Evolutionary conservation across 2,888 invertebrate species (phyloP), one percentile per base, ranked within the genome.

Genomic region (Leptura quadrifasciata): DNA sequence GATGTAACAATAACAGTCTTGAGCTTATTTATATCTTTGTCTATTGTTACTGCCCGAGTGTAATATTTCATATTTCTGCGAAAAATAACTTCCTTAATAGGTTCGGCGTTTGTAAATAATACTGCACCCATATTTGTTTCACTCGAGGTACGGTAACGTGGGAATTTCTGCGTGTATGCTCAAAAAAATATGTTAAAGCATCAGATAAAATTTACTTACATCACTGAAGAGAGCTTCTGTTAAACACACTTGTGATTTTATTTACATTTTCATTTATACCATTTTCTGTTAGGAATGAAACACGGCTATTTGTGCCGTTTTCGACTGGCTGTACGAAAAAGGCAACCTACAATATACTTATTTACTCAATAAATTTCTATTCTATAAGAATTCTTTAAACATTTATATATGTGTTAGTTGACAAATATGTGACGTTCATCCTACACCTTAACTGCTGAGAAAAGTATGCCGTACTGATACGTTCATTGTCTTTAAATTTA

Each of bases 201-300:
- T 69, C 69, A 31, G 31, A 57, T 27, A 69, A 58, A 69, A 69
- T 69, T 69, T 69, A 69, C 69, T 69, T 69, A 69, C 69, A 69
- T 69, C 69, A 31, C 69, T 24, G 21, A 58, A 39, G 69, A 39
- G 27, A 35, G 58, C 69, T 69, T 69, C 69, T 69, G 69, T 69
- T 69, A 69, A 69, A 69, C 35, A 39, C 39, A 58, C 21, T 39
- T 20, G 58, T 31, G 18, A 47, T 54, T 67, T 54, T 69, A 69
- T 69, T 69, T 69, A 69, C 69, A 58, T 69, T 69, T 69, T 69
- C 69, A 69, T 69, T 69, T 69, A 69, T 58, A 69, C 35, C 69
- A 69, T 58, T 69, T 69, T 58, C 69, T 20, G 24, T 57, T 69
- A 69, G 58, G 58, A 39, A 69, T 60, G n/a, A 31, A 20, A 39